A percentile compares a stretch with the other conserved stretches of the same genome.
Evolutionary conservation across 2,113 vertebrate species (phyloP).

Genomic region (Equus quagga): DNA sequence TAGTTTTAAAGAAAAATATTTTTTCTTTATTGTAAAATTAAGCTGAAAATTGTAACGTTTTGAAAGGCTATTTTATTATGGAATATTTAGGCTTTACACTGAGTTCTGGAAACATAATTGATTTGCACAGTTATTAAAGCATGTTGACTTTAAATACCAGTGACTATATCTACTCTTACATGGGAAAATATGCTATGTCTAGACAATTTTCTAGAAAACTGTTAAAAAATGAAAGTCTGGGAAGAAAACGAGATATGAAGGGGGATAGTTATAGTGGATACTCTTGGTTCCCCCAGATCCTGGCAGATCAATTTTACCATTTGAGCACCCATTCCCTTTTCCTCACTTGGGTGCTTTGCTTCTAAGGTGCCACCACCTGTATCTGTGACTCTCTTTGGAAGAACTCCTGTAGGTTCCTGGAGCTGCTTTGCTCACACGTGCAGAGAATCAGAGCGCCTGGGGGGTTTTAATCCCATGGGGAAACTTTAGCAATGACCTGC

Average conservation of each 20-base stretch:
- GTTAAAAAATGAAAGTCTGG: neutral
- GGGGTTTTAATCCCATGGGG: neutral
- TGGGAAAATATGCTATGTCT: neutral
- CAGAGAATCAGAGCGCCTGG: neutral
- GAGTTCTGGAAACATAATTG: neutral
- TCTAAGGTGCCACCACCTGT: neutral
- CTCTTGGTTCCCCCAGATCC: accelerated
- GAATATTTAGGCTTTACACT: neutral
- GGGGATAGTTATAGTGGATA: neutral
- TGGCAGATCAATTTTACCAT: neutral
- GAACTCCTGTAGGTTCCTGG: neutral
- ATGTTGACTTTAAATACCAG: conserved; percentile 8
- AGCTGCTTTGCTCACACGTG: neutral
- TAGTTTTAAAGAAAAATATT: neutral
- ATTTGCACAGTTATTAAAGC: neutral
- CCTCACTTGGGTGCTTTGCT: neutral
- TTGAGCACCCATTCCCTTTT: accelerated
- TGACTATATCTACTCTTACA: neutral
- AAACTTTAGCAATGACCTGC: neutral
- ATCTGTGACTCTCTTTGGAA: neutral
- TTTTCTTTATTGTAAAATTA: conserved; percentile 6
- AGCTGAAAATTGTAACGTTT: neutral
- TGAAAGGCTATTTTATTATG: neutral
- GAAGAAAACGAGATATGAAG: neutral
- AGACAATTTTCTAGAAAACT: neutral